Evolutionary conservation across 2,113 vertebrate species (phyloP).

Genomic region (Hystrix cristata): DNA sequence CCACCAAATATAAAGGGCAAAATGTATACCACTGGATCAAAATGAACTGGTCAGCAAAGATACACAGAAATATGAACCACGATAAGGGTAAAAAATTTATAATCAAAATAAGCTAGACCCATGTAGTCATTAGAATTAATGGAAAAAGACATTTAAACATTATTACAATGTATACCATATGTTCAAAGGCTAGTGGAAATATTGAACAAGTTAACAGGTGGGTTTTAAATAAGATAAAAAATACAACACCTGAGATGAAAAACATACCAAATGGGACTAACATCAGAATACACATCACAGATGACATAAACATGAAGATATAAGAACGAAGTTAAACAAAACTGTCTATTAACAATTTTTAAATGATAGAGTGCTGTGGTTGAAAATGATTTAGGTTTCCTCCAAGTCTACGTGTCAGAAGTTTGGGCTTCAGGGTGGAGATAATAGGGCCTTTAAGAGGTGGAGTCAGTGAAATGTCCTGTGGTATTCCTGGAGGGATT

Average conservation of each 20-base stretch:
- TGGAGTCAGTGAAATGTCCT: background rate
- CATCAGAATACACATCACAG: background rate
- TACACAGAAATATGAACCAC: background rate
- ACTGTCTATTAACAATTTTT: background rate
- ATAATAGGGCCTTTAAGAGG: too few species aligned
- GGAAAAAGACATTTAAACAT: background rate
- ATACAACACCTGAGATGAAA: background rate
- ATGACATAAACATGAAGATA: background rate
- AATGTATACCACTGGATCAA: background rate
- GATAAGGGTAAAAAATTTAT: background rate
- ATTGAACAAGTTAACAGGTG: background rate
- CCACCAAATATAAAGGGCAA: background rate
- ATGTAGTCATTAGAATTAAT: background rate
- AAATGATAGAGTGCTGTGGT: background rate
- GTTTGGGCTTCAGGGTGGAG: background rate
- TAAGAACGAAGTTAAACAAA: background rate
- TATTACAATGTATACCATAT: background rate
- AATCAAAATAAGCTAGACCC: background rate
- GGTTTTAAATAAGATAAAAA: slow-evolving; percentile 27
- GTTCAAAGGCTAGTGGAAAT: background rate
- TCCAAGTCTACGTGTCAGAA: background rate
- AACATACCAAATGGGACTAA: background rate
- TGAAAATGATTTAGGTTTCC: background rate
- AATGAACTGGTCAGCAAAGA: background rate
- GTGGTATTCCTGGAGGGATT: background rate